Base-by-base conservation (phyloP, 2,888 invertebrate genomes). In the Gymnoscelis rufifasciata region DNA sequence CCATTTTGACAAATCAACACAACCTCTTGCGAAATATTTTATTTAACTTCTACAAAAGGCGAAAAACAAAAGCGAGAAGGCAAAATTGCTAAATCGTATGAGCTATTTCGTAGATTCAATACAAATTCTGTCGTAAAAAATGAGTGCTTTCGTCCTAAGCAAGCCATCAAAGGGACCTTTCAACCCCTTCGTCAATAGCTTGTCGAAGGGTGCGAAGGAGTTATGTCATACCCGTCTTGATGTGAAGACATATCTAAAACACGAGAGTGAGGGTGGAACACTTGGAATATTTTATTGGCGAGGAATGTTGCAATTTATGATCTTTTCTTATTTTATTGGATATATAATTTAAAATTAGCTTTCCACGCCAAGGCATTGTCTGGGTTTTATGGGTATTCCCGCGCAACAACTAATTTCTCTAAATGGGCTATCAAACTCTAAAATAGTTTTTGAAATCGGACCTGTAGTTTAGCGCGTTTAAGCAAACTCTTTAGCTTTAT, bases 91-190 rank as follows among this genome's bases (percentile, higher is more conserved):
- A 33, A 41, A 41, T 33, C 24, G 26, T 33, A 14, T 27, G 5
- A 26, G 31, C 41, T 40, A 33, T 41, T 33, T 14, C 15, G 41
- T 11, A 35, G 35, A 42, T 42, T 35, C 28, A 42, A 42, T 30
- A 36, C 29, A 48, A 43, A 51, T 47, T 41, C 28, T 43, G 44
- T 50, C 47, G 40, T 55, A 55, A 50, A 52, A 50, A 45, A 38
- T 38, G 45, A 47, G 40, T 43, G 45, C 43, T 50, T 40, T 52
- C 47, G 37, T 52, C 50, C 52, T 55, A 50, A 51, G 38, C 45
- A 52, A 52, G 50, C 50, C 47, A 47, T 52, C 45, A 38, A 46
- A 46, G 43, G 44, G 38, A 43, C 47, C 52, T 50, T 47, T 50
- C 45, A 52, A 43, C 27, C 39, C 15, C 12, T 27, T 30, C 28